Base-by-base conservation (phyloP, 2,113 vertebrate genomes). In the Salvelinus fontinalis region DNA sequence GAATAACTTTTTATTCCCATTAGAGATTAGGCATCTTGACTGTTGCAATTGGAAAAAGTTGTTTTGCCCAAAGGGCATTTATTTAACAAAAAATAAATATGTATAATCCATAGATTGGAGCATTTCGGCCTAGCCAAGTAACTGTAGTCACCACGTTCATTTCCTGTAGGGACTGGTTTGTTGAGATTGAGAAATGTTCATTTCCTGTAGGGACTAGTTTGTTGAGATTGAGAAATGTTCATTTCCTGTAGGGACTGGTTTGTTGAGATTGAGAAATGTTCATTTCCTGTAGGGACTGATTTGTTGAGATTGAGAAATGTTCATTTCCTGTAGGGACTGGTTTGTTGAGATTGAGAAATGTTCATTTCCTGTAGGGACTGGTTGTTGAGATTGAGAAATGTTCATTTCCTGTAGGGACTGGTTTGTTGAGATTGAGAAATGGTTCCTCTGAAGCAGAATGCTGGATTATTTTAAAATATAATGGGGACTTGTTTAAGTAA, bases 401-500 rank as follows among this genome's bases (percentile, higher is more conserved):
- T 27, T 27, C 1, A 1, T 27, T 27, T 27, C 26, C 26, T 27
- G 26, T 3, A 93, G 93, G 80, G 83, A 92, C 89, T 93, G 92
- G 93, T 84, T 93, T 93, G 93, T 84, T 88, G 91, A 93, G 90
- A 88, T 93, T 93, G 89, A 89, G 86, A 90, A 90, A 86, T 93
- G 81, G 77, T 74, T 76, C 39, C 39, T 44, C 39, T 92, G 84
- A 89, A 93, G 85, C 85, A 89, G 93, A 94, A 94, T 94, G 93
- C 93, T 94, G 94, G 92, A 91, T 84, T 88, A 92, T 94, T 95
- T 95, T 93, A 92, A 92, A 92, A 90, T 89, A 89, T 79, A 90
- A 89, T 77, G 86, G 83, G 92, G 89, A 92, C 88, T 93, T 88
- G 89, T 92, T 93, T 82, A 88, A 93, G 85, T 93, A 89, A 93